These are phyloP conservation scores for Mustelus asterias DNA, from an alignment of 2,113 vertebrate species.

Conservation along the genomic window DNA sequence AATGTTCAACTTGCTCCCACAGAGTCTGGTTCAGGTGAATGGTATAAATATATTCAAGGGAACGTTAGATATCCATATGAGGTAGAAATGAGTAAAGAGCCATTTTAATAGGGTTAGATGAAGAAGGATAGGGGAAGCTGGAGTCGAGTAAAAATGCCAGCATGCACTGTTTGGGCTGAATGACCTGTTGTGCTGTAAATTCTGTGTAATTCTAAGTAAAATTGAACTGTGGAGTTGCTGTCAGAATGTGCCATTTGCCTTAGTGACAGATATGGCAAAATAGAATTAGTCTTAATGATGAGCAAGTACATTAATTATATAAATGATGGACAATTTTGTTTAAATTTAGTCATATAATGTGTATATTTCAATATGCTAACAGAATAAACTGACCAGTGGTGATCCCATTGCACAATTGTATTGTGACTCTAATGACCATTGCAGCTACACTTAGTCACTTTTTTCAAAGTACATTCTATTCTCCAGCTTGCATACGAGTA, in stretches of 20 bases:
- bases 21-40: background rate
- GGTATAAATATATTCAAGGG: background rate
- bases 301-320: background rate
- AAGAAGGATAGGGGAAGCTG: too few relatives aligned
- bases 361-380: background rate
- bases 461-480: background rate
- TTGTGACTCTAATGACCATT: background rate
- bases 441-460: background rate
- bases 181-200: too few relatives aligned
- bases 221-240: background rate
- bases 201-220: too few relatives aligned
- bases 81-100: too few relatives aligned
- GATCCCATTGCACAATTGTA: background rate
- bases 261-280: background rate
- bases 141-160: too few relatives aligned
- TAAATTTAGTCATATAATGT: background rate
- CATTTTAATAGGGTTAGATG: too few relatives aligned
- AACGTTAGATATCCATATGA: background rate
- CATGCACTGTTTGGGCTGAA: too few relatives aligned
- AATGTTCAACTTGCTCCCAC: too few relatives aligned
- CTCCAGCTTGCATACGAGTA: background rate
- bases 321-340: background rate
- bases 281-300: background rate
- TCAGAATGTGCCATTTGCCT: background rate
- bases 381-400: background rate